phyloP scores from a whole-genome alignment of 2,797 vertebrate genomes.

The Chromobotia macracanthus region DNA sequence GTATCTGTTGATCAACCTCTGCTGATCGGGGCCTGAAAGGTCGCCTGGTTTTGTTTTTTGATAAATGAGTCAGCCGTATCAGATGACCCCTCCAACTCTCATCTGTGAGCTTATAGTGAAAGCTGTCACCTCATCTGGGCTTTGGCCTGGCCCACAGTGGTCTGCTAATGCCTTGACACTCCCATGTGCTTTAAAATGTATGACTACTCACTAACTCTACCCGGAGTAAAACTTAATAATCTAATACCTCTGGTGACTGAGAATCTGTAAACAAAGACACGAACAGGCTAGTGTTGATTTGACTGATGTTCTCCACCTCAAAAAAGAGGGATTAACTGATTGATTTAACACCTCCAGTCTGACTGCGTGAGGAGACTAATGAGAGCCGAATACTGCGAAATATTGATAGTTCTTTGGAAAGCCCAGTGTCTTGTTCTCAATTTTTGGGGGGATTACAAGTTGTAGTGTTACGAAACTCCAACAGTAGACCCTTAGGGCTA shows the following conservation, averaged over 20 bases:
- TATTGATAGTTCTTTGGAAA: not conserved
- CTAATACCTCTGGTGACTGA: slow-evolving; percentile 8
- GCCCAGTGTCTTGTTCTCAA: not conserved
- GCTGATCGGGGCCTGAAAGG: slow-evolving; percentile 40
- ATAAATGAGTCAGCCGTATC: slow-evolving; percentile 52
- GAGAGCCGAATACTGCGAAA: not conserved
- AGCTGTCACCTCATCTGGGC: slow-evolving; percentile 23
- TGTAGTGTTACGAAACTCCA: not conserved
- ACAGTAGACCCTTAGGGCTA: too few relatives aligned
- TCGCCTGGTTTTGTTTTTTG: slow-evolving; percentile 35
- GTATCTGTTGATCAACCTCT: slow-evolving; percentile 39
- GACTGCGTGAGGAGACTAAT: not conserved
- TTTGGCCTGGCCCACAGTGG: slow-evolving; percentile 17
- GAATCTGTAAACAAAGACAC: slow-evolving; percentile 10
- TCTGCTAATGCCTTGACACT: slow-evolving; percentile 16
- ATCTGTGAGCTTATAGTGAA: slow-evolving; percentile 33
- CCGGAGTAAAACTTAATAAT: slow-evolving; percentile 4
- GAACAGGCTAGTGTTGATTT: not conserved
- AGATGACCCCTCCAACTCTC: slow-evolving; percentile 32
- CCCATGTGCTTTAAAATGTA: not conserved
- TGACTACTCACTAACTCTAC: slow-evolving; percentile 9
- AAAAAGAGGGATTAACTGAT: slow-evolving; percentile 1
- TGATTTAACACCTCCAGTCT: not conserved
- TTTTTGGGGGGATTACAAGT: not conserved
- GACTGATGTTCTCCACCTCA: not conserved